Percentiles rank a stretch among this genome's conserved stretches.
These are phyloP conservation scores for Platyrinchus mystaceus DNA, from an alignment of 2,797 vertebrate species.

Conservation along the genomic window DNA sequence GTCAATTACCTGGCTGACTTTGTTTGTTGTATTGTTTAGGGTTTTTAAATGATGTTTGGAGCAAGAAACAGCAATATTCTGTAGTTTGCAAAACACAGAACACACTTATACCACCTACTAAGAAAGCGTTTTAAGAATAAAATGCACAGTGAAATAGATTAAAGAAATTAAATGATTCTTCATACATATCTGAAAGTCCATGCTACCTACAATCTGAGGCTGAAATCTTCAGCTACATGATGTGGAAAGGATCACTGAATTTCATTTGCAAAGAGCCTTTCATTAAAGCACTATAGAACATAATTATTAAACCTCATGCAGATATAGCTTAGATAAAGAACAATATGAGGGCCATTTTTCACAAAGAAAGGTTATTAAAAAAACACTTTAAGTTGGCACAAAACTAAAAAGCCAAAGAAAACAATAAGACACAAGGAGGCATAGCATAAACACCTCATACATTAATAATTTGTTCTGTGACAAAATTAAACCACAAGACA, in stretches of 20 bases:
- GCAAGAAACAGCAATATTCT: not conserved
- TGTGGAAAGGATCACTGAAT: not conserved
- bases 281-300: not conserved
- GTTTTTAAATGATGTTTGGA: not conserved
- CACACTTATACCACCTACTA: not conserved
- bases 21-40: not conserved
- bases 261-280: conserved; percentile 14
- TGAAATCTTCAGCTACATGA: not conserved
- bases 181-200: not conserved
- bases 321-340: not conserved
- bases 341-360: not conserved
- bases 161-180: not conserved
- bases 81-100: not conserved
- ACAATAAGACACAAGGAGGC: not conserved
- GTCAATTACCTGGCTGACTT: not conserved
- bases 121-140: not conserved
- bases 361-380: not conserved
- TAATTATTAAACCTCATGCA: not conserved
- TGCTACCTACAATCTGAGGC: not conserved
- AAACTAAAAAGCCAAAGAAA: not conserved
- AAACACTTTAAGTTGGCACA: not conserved
- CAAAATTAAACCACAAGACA: not conserved
- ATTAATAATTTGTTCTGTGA: not conserved
- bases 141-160: not conserved
- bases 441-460: not conserved